A percentile compares a stretch with the other conserved stretches of the same genome.
phyloP scores from a whole-genome alignment of 2,888 invertebrate genomes.

The Synergus japonicus region DNA sequence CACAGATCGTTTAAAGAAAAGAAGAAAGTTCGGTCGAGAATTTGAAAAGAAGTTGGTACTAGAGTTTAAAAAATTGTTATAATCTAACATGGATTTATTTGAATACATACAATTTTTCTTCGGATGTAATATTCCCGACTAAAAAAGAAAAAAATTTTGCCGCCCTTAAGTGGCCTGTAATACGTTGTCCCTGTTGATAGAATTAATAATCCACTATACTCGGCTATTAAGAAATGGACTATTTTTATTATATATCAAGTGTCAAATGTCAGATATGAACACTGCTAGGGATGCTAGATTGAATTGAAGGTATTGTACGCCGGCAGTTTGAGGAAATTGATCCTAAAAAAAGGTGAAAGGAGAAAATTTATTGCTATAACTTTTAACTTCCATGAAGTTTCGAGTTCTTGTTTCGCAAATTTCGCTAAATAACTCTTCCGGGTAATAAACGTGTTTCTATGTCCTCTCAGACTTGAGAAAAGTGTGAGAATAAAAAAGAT shows the following conservation, averaged over 20 bases:
- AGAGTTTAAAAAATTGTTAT: conserved; percentile 11
- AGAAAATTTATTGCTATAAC: conserved; percentile 50
- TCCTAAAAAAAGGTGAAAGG: conserved; percentile 46
- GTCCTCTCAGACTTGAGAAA: conserved; percentile 38
- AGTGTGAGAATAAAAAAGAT: conserved; percentile 41
- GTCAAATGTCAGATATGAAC: conserved; percentile 62
- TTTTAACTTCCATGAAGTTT: conserved; percentile 71
- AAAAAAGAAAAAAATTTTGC: conserved; percentile 37
- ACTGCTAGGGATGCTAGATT: conserved; percentile 36
- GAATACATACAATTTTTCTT: not conserved
- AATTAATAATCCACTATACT: conserved; percentile 25
- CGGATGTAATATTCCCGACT: not conserved
- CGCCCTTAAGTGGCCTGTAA: conserved; percentile 34
- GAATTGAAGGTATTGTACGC: conserved; percentile 40
- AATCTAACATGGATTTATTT: not conserved
- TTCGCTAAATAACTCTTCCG: conserved; percentile 42
- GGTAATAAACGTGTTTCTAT: conserved; percentile 36
- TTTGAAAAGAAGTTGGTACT: not conserved
- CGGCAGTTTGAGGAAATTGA: conserved; percentile 41
- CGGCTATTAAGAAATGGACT: conserved; percentile 69
- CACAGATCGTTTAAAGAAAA: conserved; percentile 30
- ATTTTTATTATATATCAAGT: conserved; percentile 72
- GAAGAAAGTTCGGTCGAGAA: not conserved
- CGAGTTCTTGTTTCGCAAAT: conserved; percentile 59
- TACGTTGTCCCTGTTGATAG: conserved; percentile 37